Conservation (phyloP, 2,113 vertebrate genomes). For the Siniperca chuatsi region DNA sequence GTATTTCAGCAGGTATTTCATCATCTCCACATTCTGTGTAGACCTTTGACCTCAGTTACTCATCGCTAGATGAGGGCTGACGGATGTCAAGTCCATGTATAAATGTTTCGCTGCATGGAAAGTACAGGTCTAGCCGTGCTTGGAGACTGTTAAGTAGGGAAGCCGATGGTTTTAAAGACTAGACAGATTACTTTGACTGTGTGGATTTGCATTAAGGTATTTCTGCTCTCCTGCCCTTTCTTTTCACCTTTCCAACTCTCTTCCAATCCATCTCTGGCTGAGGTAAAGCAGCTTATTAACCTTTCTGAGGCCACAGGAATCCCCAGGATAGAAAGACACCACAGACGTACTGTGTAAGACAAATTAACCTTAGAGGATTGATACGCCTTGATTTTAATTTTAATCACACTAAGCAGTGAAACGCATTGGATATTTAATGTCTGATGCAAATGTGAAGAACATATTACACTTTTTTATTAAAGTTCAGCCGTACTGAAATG, state of each 20-base stretch:
- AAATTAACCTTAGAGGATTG: slow-evolving; percentile 80
- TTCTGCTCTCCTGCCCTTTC: slow-evolving; percentile 63
- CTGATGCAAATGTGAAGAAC: slow-evolving; percentile 49
- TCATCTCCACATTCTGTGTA: slow-evolving; percentile 62
- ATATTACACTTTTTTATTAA: slow-evolving; percentile 61
- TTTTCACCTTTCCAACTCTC: slow-evolving; percentile 61
- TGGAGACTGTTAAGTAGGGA: slow-evolving; percentile 56
- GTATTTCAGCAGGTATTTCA: slow-evolving; percentile 73
- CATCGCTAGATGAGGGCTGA: slow-evolving; percentile 38
- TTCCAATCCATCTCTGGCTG: slow-evolving; percentile 60
- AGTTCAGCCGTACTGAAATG: slow-evolving; percentile 55
- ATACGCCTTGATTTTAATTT: slow-evolving; percentile 80
- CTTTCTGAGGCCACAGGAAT: slow-evolving; percentile 79
- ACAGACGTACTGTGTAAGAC: slow-evolving; percentile 65
- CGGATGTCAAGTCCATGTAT: slow-evolving; percentile 52
- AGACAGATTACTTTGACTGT: slow-evolving; percentile 66
- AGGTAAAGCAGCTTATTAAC: slow-evolving; percentile 84
- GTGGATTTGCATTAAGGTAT: slow-evolving; percentile 72
- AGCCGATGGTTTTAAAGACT: slow-evolving; percentile 59
- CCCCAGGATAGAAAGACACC: slow-evolving; percentile 64
- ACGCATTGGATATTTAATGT: slow-evolving; percentile 60
- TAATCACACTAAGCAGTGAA: slow-evolving; percentile 72
- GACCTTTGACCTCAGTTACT: slow-evolving; percentile 65
- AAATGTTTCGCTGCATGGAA: slow-evolving; percentile 48
- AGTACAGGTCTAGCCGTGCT: slow-evolving; percentile 31